Evolutionary conservation across 2,797 vertebrate species (phyloP), one percentile per base, ranked within the genome.

Genomic region (Emys orbicularis): DNA sequence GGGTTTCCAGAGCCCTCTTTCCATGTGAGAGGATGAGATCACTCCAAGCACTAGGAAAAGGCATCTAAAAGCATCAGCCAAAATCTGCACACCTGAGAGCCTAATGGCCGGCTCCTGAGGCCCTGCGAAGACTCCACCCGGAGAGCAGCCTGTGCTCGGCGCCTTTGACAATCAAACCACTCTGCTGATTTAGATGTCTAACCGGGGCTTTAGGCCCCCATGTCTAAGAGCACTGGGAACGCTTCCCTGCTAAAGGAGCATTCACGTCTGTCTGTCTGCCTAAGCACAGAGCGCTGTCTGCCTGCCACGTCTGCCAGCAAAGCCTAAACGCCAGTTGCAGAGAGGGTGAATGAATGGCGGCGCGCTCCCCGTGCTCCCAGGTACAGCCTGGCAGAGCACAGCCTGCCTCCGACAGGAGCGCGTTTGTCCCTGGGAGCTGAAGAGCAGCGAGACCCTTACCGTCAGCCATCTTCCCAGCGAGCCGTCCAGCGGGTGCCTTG

Each of bases 391-490:
- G 54, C 81, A 82, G 41, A 8, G 37, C 27, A 37, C 77, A 19
- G 50, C 52, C 47, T 52, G 27, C 8, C 29, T 5, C 49, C 11
- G 31, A 5, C 31, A 18, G 47, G 41, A 15, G 50, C 4, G 6
- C 4, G 31, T 52, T 12, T 10, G 16, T 13, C n/a, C 31, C 68
- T 79, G 3, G 0, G 5, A 81, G 50, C 52, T 5, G 31, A 25
- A 16, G 47, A 47, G 25, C 44, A 15, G 41, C 6, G 21, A 59
- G 86, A 49, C 3, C 41, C 95, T 97, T 97, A 97, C 97, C 97
- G 2, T 97, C 96, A 79, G 94, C 93, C 97, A 97, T 97, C 1
- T 76, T 1, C 81, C 49, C 50, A 0, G 90, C 0, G 77, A 21
- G 79, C 52, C 2, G 83, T 95, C 93, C 72, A 0, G 84, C 11